Evolutionary conservation across 2,888 invertebrate genomes (phyloP).

Genomic region (Xanthia togata): DNA sequence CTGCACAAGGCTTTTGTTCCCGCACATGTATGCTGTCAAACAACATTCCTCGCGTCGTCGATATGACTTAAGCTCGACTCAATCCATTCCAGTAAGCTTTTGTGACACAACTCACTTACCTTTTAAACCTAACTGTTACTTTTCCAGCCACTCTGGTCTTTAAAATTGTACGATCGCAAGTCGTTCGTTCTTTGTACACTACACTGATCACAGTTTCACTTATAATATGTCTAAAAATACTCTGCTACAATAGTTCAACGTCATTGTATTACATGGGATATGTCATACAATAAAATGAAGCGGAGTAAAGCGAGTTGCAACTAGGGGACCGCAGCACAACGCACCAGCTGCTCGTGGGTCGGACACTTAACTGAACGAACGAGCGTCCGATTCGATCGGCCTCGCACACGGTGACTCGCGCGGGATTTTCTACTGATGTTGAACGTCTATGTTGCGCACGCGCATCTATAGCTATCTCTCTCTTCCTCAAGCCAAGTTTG

Average conservation of each 20-base stretch:
- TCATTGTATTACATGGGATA: conserved; percentile 82
- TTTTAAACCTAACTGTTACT: conserved; percentile 89
- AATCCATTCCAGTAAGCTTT: conserved; percentile 85
- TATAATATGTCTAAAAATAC: conserved; percentile 71
- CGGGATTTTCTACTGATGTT: conserved; percentile 82
- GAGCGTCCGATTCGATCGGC: conserved; percentile 79
- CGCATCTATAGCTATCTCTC: conserved; percentile 79
- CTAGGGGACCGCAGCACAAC: conserved; percentile 79
- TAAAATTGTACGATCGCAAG: conserved; percentile 76
- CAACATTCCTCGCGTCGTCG: conserved; percentile 89
- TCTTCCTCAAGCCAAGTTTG: conserved; percentile 59
- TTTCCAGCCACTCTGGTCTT: conserved; percentile 80
- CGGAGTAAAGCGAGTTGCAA: conserved; percentile 84
- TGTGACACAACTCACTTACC: conserved; percentile 88
- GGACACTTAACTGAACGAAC: conserved; percentile 86
- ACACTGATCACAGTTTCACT: conserved; percentile 82
- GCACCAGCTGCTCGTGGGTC: conserved; percentile 86
- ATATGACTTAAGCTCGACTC: conserved; percentile 88
- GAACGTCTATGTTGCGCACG: conserved; percentile 78
- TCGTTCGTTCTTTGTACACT: conserved; percentile 77
- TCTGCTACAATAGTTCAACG: conserved; percentile 77
- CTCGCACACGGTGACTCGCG: conserved; percentile 79
- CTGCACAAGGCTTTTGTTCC: conserved; percentile 90
- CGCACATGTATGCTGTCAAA: conserved; percentile 89
- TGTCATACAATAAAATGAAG: conserved; percentile 76